phyloP scores from a whole-genome alignment of 2,888 invertebrate species.

The Unio pictorum region DNA sequence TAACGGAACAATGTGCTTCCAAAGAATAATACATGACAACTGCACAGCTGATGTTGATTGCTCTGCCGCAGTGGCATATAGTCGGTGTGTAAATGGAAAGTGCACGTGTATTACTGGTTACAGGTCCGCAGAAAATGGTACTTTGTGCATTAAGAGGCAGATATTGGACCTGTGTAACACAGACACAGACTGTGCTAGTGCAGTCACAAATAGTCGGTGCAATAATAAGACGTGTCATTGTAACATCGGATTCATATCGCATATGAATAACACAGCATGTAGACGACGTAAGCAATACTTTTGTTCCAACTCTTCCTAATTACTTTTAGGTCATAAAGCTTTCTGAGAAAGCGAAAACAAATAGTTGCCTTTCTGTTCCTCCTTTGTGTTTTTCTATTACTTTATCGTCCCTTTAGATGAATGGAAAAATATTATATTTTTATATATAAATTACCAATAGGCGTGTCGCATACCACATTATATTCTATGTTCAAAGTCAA shows the following conservation, averaged over 20 bases:
- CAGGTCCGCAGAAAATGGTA: constrained; percentile 19
- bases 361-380: too few species aligned
- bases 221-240: constrained; percentile 17
- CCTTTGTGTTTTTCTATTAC: too few species aligned
- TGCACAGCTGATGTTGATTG: constrained; percentile 35
- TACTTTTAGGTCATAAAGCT: too few species aligned
- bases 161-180: constrained; percentile 32
- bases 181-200: constrained; percentile 25
- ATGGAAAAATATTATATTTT: too few species aligned
- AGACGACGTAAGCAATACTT: constrained; percentile 21
- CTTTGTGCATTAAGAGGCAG: constrained; percentile 28
- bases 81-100: constrained; percentile 28
- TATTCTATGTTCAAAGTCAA: too few species aligned
- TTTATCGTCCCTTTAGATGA: too few species aligned
- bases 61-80: constrained; percentile 30
- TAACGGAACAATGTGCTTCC: constrained; percentile 12
- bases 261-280: constrained; percentile 21
- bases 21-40: constrained; percentile 31
- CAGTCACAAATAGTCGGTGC: constrained; percentile 18
- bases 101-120: constrained; percentile 39
- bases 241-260: constrained; percentile 24
- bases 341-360: too few species aligned
- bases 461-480: too few species aligned
- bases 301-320: too few species aligned
- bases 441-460: too few species aligned